Evolutionary conservation across 1,140 invertebrate genomes (phyloP).

Genomic region (Condylostylus longicornis): DNA sequence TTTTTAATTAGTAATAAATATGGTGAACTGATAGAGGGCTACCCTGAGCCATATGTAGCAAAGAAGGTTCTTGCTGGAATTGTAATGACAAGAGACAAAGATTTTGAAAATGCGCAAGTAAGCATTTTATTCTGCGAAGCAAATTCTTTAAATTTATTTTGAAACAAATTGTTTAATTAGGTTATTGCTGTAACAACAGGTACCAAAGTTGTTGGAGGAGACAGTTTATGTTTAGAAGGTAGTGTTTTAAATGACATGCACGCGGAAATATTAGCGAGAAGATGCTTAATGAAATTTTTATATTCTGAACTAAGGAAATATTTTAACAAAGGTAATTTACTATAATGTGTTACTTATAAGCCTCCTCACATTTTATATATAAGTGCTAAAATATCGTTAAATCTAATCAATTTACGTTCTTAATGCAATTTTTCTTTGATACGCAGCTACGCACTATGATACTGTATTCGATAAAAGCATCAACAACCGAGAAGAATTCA

Average conservation of each 20-base stretch:
- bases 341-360: no score
- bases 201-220: conserved; percentile 78
- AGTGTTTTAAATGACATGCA: conserved; percentile 76
- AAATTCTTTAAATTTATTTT: no score
- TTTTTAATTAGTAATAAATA: no score
- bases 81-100: conserved; percentile 53
- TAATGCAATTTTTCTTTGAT: no score
- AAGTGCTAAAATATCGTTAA: no score
- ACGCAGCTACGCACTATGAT: conserved; percentile 20
- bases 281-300: conserved; percentile 55
- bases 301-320: conserved; percentile 57
- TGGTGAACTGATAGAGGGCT: no score
- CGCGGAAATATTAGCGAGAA: conserved; percentile 65
- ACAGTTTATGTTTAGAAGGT: conserved; percentile 64
- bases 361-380: no score
- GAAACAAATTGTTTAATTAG: no score
- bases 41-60: no score
- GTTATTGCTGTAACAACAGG: conserved; percentile 67
- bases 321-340: no score
- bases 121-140: no score
- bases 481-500: not conserved
- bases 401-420: no score
- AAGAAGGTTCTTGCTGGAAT: conserved; percentile 81
- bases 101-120: conserved; percentile 31
- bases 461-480: not conserved